A percentile compares a stretch with the other conserved stretches of the same genome.
Evolutionary conservation across 2,113 vertebrate genomes (phyloP).

Genomic region (Pygoscelis adeliae): DNA sequence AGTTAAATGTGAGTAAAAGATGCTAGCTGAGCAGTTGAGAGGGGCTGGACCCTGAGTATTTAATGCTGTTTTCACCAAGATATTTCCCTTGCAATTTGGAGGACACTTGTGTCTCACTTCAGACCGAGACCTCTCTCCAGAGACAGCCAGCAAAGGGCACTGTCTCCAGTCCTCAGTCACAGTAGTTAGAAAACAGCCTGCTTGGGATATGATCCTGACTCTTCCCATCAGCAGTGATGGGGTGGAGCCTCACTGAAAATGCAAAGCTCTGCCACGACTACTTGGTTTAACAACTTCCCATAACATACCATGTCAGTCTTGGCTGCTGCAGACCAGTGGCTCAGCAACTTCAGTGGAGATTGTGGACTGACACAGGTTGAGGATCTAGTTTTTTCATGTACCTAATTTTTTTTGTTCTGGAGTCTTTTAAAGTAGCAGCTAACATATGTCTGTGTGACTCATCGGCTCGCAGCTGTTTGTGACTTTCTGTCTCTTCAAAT

Average conservation of each 20-base stretch:
- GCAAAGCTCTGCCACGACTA: background rate
- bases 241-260: background rate
- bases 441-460: background rate
- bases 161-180: background rate
- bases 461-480: background rate
- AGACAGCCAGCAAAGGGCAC: background rate
- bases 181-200: background rate
- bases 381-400: background rate
- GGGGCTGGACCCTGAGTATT: background rate
- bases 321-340: background rate
- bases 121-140: background rate
- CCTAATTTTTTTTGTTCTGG: background rate
- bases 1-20: background rate
- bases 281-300: background rate
- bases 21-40: background rate
- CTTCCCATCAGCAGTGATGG: background rate
- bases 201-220: background rate
- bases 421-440: background rate
- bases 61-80: background rate
- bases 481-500: background rate
- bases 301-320: fast-evolving
- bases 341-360: background rate
- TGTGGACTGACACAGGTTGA: background rate
- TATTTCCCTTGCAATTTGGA: background rate
- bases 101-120: background rate